Percentiles rank a stretch among this genome's conserved stretches.
Conservation (phyloP, 1,140 invertebrate genomes). For the Andricus grossulariae region DNA sequence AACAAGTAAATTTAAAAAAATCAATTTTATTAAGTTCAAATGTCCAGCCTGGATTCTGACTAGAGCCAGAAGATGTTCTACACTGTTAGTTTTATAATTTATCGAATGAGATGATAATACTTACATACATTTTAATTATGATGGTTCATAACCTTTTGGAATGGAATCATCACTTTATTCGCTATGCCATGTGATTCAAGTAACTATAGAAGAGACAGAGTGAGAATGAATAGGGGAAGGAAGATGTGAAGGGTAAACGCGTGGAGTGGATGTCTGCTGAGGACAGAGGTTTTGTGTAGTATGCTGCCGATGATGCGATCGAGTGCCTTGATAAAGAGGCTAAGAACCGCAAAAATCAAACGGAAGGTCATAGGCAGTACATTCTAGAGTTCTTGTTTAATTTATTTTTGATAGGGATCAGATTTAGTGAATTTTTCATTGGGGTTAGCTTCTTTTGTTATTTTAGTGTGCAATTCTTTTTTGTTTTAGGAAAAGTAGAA, state of each 20-base stretch:
- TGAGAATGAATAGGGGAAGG: slow-evolving; percentile 11
- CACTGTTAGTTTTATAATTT: no score
- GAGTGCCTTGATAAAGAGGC: slow-evolving; percentile 51
- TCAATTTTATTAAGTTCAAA: no score
- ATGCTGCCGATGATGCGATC: slow-evolving; percentile 45
- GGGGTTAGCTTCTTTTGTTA: not conserved
- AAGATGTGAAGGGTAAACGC: slow-evolving; percentile 7
- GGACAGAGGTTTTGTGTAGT: slow-evolving; percentile 20
- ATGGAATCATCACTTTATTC: not conserved
- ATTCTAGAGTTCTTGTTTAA: not conserved
- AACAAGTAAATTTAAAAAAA: no score
- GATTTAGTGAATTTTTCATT: not conserved
- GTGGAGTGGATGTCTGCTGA: not conserved
- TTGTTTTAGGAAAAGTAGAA: not conserved
- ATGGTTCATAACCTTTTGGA: not conserved
- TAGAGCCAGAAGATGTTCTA: no score
- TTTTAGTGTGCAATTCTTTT: not conserved
- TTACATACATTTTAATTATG: no score
- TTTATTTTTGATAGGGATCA: slow-evolving; percentile 6
- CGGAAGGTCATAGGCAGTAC: slow-evolving; percentile 21
- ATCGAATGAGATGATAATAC: no score
- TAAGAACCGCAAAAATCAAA: slow-evolving; percentile 45
- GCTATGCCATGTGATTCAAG: not conserved
- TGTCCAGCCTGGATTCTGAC: no score
- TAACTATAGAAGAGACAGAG: slow-evolving; percentile 3